Conservation (phyloP, 2,113 vertebrate species). For the Clarias gariepinus region DNA sequence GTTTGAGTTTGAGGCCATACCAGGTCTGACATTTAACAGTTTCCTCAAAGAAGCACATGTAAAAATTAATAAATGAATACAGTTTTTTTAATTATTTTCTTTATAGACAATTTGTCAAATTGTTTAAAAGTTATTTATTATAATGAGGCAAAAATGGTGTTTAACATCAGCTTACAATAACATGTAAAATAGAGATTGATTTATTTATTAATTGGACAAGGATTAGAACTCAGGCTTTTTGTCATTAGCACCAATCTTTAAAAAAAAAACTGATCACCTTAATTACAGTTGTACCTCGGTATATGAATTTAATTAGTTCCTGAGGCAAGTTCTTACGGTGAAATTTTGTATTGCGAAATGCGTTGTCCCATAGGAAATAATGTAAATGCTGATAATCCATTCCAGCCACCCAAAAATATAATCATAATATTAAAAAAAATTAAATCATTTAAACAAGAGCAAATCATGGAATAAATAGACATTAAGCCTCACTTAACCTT, state of each 20-base stretch:
- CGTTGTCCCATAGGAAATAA: too few species aligned
- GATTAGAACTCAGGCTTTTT: neutral
- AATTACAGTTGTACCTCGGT: too few species aligned
- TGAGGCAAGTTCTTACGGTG: too few species aligned
- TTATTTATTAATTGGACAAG: neutral
- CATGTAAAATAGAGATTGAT: neutral
- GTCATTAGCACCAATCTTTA: neutral
- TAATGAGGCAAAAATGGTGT: neutral
- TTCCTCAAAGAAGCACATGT: neutral
- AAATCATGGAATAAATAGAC: too few species aligned
- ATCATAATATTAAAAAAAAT: too few species aligned
- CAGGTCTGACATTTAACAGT: conserved; percentile 29
- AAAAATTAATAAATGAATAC: neutral
- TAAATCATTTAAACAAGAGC: too few species aligned
- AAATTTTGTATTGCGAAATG: too few species aligned
- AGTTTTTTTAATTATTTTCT: neutral
- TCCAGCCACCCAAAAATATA: too few species aligned
- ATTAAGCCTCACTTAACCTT: too few species aligned
- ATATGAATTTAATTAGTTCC: too few species aligned
- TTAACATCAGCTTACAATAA: neutral
- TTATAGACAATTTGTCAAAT: neutral
- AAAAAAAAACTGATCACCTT: neutral
- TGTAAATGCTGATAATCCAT: too few species aligned
- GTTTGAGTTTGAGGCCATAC: conserved; percentile 18
- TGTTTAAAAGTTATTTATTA: neutral